phyloP scores from a whole-genome alignment of 1,140 invertebrate genomes.

The Drosophila tsacasi region DNA sequence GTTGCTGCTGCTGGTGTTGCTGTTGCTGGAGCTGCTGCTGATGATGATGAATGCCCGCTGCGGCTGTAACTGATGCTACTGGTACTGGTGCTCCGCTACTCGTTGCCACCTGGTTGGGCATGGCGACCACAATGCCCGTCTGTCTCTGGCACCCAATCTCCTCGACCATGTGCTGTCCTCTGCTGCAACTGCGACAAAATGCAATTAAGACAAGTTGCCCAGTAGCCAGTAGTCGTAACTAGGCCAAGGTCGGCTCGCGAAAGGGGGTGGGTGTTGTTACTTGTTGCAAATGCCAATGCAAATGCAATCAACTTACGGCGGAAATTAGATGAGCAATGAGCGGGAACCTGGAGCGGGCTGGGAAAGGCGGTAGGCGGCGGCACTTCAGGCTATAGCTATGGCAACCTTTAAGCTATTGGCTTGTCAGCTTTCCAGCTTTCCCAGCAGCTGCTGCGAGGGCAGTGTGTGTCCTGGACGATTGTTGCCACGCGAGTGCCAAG shows the following conservation, averaged over 20 bases:
- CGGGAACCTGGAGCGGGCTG: background rate
- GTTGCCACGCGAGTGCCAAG: constrained; percentile 66
- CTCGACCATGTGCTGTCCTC: constrained; percentile 59
- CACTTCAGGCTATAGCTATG: background rate
- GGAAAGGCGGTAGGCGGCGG: background rate
- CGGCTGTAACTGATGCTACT: background rate
- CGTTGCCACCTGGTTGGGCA: constrained; percentile 59
- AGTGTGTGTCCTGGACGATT: constrained; percentile 57
- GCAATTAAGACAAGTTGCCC: constrained; percentile 40
- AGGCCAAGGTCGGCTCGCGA: constrained; percentile 57
- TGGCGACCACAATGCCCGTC: constrained; percentile 62
- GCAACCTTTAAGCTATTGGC: constrained; percentile 10
- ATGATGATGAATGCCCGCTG: constrained; percentile 26
- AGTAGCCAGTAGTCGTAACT: constrained; percentile 37
- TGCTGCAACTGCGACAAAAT: constrained; percentile 36
- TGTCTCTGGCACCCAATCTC: constrained; percentile 71
- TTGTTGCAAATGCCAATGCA: constrained; percentile 39
- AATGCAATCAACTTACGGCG: constrained; percentile 29
- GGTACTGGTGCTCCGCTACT: constrained; percentile 37
- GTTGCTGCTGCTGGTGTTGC: background rate
- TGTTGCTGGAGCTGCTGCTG: constrained; percentile 1
- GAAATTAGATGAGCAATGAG: constrained; percentile 6
- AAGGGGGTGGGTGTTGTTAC: constrained; percentile 18
- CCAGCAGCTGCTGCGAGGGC: constrained; percentile 5
- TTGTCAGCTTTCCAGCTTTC: background rate